Base-by-base conservation (phyloP, 2,113 vertebrate species). In the Rhea americana region DNA sequence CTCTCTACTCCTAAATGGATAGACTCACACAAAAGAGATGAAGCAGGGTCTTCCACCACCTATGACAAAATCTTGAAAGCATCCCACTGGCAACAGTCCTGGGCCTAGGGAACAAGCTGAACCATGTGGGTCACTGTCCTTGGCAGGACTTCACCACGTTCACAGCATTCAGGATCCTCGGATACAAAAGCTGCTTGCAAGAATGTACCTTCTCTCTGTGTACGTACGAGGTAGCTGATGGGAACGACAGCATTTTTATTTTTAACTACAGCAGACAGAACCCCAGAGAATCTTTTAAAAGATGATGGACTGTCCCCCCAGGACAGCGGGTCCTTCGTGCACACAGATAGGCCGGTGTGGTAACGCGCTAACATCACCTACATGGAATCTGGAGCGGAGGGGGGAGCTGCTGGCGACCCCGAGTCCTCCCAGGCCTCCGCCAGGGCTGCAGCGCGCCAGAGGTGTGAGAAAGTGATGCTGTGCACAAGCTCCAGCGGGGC, bases 381-480 rank as follows among this genome's bases (percentile, higher is more conserved):
- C 68, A 82, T 93, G 93, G 96, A 96, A 96, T 96, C 90, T 70
- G 81, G 72, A 3, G 47, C 50, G 9, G 50, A 39, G 50, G 39
- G 41, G 25, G 82, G 55, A 78, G 85, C 55, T 32, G 55, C 55
- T 58, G 28, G 55, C 16, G 76, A 94, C 67, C 75, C 39, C 0
- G 3, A 91, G 73, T 55, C 73, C 85, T 95, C 80, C 76, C 92
- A 93, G 88, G 2, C 1, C 79, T 73, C 67, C 65, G 45, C 3
- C 0, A 11, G 37, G 48, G 70, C 48, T 30, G 35, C 50, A 30
- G 65, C 25, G 62, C 63, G 80, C 92, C 59, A 92, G 37, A 96
- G 96, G 89, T 93, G 94, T 93, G 93, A 96, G 93, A 95, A 93
- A 91, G n/a, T 0, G 3, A 91, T 56, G 76, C 82, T 12, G 4